A percentile compares a stretch with the other conserved stretches of the same genome.
phyloP scores from a whole-genome alignment of 2,888 invertebrate species.

The Hirtodrosophila trivittata region DNA sequence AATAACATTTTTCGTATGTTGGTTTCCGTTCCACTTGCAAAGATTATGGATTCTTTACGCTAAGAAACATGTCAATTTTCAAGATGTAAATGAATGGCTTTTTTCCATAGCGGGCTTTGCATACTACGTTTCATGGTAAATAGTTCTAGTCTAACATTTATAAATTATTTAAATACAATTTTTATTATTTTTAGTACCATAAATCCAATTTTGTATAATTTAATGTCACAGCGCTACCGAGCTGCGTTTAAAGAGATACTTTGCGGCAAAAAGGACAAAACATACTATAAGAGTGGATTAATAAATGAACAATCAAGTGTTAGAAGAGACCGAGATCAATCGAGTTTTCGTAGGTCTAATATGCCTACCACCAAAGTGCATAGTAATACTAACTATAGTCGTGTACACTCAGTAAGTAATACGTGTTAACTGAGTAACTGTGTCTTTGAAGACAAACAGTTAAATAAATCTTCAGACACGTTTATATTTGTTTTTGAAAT shows the following conservation, averaged over 20 bases:
- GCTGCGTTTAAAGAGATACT: conserved; percentile 91
- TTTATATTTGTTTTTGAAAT: too few relatives aligned
- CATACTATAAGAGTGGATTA: conserved; percentile 84
- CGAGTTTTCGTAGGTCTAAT: conserved; percentile 87
- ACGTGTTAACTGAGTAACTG: background rate
- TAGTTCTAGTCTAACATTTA: background rate
- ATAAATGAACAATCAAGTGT: conserved; percentile 87
- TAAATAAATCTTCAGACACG: too few relatives aligned
- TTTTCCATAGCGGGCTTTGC: conserved; percentile 91
- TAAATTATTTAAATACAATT: background rate
- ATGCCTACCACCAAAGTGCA: conserved; percentile 70
- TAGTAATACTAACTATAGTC: conserved; percentile 64
- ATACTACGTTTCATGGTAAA: conserved; percentile 89
- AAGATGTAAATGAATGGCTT: conserved; percentile 90
- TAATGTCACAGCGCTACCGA: conserved; percentile 91
- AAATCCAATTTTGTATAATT: conserved; percentile 94
- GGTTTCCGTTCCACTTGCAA: conserved; percentile 98
- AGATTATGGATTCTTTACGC: conserved; percentile 92
- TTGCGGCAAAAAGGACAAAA: conserved; percentile 86
- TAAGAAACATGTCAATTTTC: conserved; percentile 86
- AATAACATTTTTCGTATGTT: conserved; percentile 96
- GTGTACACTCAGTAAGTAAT: conserved; percentile 64
- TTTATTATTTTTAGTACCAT: conserved; percentile 86
- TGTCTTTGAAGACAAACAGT: too few relatives aligned
- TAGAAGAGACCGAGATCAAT: conserved; percentile 86